phyloP scores from a whole-genome alignment of 35 echinoderm and acorn worm species.

The Diadema setosum region DNA sequence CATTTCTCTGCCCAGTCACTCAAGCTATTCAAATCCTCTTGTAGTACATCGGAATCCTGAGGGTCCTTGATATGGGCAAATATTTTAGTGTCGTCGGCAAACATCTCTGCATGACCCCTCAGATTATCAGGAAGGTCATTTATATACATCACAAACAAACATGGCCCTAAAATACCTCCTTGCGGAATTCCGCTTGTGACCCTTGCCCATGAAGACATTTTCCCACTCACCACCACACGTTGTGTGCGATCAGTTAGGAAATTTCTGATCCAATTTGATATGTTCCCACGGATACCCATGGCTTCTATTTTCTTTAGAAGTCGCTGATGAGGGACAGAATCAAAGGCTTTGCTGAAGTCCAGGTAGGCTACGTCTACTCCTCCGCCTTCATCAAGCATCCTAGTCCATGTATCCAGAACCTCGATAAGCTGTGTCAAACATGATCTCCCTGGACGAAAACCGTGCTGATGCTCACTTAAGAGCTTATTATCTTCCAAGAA shows the following conservation, averaged over 20 bases:
- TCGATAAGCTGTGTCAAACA: conserved; percentile 36
- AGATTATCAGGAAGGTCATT: neutral
- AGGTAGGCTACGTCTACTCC: neutral
- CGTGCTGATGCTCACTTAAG: conserved; percentile 27
- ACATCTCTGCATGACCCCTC: neutral
- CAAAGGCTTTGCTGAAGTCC: neutral
- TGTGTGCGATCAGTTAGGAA: too few relatives aligned
- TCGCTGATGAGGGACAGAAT: too few relatives aligned
- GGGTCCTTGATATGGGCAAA: neutral
- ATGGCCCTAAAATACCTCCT: too few relatives aligned
- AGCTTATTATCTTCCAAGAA: neutral
- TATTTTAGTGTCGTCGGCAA: neutral
- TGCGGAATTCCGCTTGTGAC: too few relatives aligned
- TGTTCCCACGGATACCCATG: too few relatives aligned
- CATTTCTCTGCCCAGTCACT: neutral
- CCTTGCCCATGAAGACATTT: too few relatives aligned
- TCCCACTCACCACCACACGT: too few relatives aligned
- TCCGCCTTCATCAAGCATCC: neutral
- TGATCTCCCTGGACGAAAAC: conserved; percentile 31
- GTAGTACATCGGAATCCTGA: neutral
- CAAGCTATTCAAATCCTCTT: neutral
- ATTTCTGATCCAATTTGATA: too few relatives aligned
- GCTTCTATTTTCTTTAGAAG: too few relatives aligned
- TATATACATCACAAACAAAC: too few relatives aligned
- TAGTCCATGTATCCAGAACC: conserved; percentile 5